Base-by-base conservation (phyloP, 2,113 vertebrate species). In the Ammospiza caudacuta region DNA sequence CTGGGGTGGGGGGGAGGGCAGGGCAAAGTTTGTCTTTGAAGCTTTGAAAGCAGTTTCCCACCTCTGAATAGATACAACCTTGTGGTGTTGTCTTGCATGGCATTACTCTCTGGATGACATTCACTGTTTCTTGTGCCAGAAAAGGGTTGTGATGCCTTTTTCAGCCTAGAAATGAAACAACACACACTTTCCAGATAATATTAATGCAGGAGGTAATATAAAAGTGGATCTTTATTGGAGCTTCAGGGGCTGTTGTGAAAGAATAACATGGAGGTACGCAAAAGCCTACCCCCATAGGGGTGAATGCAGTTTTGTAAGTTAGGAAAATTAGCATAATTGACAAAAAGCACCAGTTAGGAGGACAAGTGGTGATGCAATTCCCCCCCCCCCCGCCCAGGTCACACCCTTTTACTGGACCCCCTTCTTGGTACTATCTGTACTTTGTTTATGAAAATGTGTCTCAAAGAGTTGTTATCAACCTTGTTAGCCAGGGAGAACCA, bases 1-100 rank as follows among this genome's bases (percentile, higher is more conserved):
- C 13, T 2, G 2, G 1, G 5, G 3, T 11, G 1, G 2, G 1
- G 7, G 3, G 54, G 19, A 55, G 25, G 49, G 49, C 14, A 54
- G 11, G 1, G 15, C 8, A 72, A 75, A 64, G 2, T 4, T 67
- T 58, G 23, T 31, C 39, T 86, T 59, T 66, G 24, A 83, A 61
- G 64, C 39, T 86, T 59, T 66, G 24, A 83, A 61, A 68, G 33
- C 49, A 15, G 4, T 51, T 82, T 49, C 28, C 21, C 4, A 27
- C 21, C 28, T 58, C n/a, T 64, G 39, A 90, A 31, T 11, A 74
- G 16, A 35, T 35, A 19, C 11, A 61, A 2, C 9, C 11, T 49
- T 46, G 15, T 31, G 35, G 6, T 22, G 18, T 7, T 75, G 15
- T 25, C 13, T 83, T 21, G 10, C 20, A 43, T 16, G 33, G 18